Evolutionary conservation across 2,797 vertebrate species (phyloP), one percentile per base, ranked within the genome.

Genomic region (Falco concolor): DNA sequence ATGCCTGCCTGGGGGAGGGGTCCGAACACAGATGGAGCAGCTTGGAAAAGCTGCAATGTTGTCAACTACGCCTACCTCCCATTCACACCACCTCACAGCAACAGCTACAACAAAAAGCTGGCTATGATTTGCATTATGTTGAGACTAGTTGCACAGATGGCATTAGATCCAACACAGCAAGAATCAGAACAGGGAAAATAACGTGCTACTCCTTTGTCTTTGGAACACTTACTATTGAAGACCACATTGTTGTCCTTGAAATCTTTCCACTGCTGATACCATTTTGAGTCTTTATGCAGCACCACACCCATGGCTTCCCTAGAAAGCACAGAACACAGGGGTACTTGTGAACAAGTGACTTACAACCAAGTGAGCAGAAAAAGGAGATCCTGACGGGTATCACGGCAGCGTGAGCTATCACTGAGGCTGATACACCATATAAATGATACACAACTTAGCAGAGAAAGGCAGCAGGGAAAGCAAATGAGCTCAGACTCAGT

Each of bases 201-300:
- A 52, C 0, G 18, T 5, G 83, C 68, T 32, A 38, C 84, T 82
- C 53, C 59, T 45, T 25, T 23, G 52, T 19, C 65, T 34, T 17
- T 8, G 21, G 36, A 25, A 27, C 24, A 97, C 99, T 99, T 98
- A 99, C 99, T 98, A 94, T 99, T 99, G 94, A 99, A 99, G 50
- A 99, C 99, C 50, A 98, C 97, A 1, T 99, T 99, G 98, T 99
- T 99, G 97, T 99, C 99, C 97, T 98, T 99, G 97, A 99, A 99
- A 81, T 99, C 99, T 80, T 99, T 99, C 99, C 99, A 99, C 97
- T 99, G 99, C 93, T 99, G 99, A 97, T 98, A 99, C 99, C 99
- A 99, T 65, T 98, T 99, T 9, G 99, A 99, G 97, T 99, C 99
- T 88, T 99, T 99, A 96, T 99, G 99, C 50, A 99, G 98, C 82